Conservation (phyloP, 1,140 invertebrate genomes). For the Euborellia annulipes region DNA sequence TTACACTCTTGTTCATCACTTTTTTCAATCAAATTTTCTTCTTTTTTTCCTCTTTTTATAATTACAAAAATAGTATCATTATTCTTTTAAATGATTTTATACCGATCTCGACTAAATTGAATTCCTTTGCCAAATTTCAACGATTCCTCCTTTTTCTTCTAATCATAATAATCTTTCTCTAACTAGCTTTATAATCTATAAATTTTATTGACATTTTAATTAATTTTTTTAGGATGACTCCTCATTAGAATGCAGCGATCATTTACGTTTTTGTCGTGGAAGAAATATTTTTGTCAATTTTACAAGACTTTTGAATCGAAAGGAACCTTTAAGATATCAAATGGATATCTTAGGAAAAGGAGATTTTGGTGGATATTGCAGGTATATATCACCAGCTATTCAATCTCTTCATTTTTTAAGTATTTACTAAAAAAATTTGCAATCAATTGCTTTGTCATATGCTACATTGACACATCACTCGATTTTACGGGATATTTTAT, state of each 20-base stretch:
- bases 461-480: background rate
- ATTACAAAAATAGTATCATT: too few relatives aligned
- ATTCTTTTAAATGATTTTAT: too few relatives aligned
- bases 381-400: slow-evolving; percentile 22
- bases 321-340: slow-evolving; percentile 70
- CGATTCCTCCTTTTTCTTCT: too few relatives aligned
- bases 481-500: background rate
- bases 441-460: background rate
- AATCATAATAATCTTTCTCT: too few relatives aligned
- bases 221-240: slow-evolving; percentile 53
- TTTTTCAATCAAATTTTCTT: too few relatives aligned
- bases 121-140: too few relatives aligned
- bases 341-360: slow-evolving; percentile 80
- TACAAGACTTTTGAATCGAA: slow-evolving; percentile 49
- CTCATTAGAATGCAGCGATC: slow-evolving; percentile 75
- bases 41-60: too few relatives aligned
- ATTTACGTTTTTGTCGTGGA: slow-evolving; percentile 78
- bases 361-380: slow-evolving; percentile 68
- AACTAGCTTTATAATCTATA: too few relatives aligned
- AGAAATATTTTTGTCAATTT: slow-evolving; percentile 88
- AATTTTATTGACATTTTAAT: slow-evolving; percentile 5
- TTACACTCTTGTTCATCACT: too few relatives aligned
- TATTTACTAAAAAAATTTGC: background rate
- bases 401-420: background rate
- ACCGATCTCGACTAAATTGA: too few relatives aligned